A percentile compares a stretch with the other conserved stretches of the same genome.
Conservation (phyloP, 1,140 invertebrate species). For the Ooceraea biroi region DNA sequence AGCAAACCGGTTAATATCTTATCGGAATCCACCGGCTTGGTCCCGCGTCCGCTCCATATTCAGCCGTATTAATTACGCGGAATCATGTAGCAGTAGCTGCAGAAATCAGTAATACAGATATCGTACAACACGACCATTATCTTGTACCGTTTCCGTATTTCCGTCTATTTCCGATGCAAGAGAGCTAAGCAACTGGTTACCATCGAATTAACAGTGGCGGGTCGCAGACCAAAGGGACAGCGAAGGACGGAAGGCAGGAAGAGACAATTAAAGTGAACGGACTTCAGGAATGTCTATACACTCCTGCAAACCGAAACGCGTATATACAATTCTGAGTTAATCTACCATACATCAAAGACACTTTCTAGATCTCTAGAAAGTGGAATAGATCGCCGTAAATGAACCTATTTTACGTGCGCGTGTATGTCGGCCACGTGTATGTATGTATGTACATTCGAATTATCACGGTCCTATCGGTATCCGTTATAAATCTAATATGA, state of each 20-base stretch:
- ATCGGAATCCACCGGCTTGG: constrained; percentile 30
- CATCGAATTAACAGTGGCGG: constrained; percentile 42
- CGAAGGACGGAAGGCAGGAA: background rate
- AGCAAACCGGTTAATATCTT: constrained; percentile 63
- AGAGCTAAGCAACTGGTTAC: constrained; percentile 25
- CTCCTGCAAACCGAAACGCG: constrained; percentile 59
- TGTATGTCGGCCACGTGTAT: background rate
- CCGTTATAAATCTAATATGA: constrained; percentile 60
- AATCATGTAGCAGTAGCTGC: constrained; percentile 47
- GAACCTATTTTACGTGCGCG: background rate
- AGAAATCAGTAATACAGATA: constrained; percentile 43
- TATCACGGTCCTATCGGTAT: constrained; percentile 22
- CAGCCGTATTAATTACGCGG: constrained; percentile 63
- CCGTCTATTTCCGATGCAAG: constrained; percentile 35
- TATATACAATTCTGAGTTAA: constrained; percentile 67
- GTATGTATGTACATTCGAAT: background rate
- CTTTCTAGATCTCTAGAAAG: too few relatives aligned
- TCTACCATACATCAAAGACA: constrained; percentile 68
- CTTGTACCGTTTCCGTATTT: background rate
- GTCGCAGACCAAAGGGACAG: constrained; percentile 12
- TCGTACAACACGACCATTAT: background rate
- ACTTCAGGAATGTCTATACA: constrained; percentile 63
- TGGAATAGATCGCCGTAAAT: constrained; percentile 26
- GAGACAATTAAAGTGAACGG: constrained; percentile 28
- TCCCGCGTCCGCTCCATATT: constrained; percentile 3